Evolutionary conservation across 2,113 vertebrate species (phyloP).

Genomic region (Actinemys pallida): DNA sequence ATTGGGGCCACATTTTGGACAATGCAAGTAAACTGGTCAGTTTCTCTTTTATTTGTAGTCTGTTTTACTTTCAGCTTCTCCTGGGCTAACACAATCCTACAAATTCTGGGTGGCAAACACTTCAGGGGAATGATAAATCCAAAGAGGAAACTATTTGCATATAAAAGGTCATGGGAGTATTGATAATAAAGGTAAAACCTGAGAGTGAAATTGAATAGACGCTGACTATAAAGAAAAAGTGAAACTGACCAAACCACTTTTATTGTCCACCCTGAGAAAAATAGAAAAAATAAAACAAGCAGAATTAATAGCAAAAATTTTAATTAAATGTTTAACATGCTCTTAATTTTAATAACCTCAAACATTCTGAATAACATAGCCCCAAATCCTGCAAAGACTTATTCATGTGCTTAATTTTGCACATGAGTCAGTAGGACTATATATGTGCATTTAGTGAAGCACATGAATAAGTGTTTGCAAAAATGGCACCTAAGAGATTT

Average conservation of each 20-base stretch:
- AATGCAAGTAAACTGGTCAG: neutral
- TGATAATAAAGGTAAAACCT: neutral
- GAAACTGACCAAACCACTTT: accelerated
- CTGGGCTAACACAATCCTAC: neutral
- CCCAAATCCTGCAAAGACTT: neutral
- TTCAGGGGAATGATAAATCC: neutral
- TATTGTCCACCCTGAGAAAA: neutral
- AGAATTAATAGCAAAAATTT: neutral
- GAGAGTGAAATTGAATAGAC: neutral
- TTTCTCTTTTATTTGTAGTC: constrained; percentile 25
- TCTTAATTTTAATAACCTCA: neutral
- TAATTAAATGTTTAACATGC: neutral
- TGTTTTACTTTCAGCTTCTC: constrained; percentile 8
- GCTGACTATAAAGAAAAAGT: neutral
- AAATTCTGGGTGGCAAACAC: neutral
- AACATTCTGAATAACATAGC: neutral
- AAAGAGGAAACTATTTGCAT: neutral
- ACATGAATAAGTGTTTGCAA: neutral
- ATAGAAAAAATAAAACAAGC: neutral
- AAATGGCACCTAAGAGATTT: accelerated
- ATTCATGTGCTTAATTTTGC: neutral
- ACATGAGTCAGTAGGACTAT: neutral
- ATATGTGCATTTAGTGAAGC: neutral
- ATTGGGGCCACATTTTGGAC: neutral
- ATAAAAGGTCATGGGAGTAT: neutral